Evolutionary conservation across 2,888 invertebrate species (phyloP).

Genomic region (Lepidocyrtinus sp.): DNA sequence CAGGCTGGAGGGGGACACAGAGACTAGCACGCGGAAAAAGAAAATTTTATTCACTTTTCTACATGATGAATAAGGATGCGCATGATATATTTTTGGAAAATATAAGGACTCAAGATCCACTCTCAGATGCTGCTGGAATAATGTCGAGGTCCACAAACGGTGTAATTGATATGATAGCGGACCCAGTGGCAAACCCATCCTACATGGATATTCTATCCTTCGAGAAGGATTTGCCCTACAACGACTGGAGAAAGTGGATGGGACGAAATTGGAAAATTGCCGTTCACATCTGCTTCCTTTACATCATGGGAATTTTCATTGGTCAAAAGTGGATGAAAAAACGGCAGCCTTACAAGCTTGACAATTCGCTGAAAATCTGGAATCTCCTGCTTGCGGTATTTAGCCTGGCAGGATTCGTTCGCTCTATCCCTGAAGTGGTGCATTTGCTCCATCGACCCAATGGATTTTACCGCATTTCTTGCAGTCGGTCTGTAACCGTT

Average conservation of each 20-base stretch:
- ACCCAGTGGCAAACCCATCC: slow-evolving; percentile 52
- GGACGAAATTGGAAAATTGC: slow-evolving; percentile 61
- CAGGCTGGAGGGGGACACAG: slow-evolving; percentile 18
- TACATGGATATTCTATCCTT: slow-evolving; percentile 61
- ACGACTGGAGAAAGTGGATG: slow-evolving; percentile 63
- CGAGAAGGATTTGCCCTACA: slow-evolving; percentile 58
- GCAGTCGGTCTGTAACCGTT: slow-evolving; percentile 87
- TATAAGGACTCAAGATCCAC: slow-evolving; percentile 36
- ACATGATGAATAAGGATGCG: slow-evolving; percentile 33
- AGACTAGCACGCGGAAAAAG: background rate
- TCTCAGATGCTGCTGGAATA: slow-evolving; percentile 22
- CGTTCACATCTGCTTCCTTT: slow-evolving; percentile 80
- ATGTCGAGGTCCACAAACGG: slow-evolving; percentile 8
- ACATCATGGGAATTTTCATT: slow-evolving; percentile 94
- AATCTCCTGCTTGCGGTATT: slow-evolving; percentile 93
- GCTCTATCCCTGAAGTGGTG: slow-evolving; percentile 94
- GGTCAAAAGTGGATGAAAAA: slow-evolving; percentile 95
- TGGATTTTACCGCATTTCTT: slow-evolving; percentile 95
- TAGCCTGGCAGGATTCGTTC: slow-evolving; percentile 92
- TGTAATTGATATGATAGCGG: slow-evolving; percentile 49
- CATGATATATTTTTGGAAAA: slow-evolving; percentile 49
- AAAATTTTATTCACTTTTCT: slow-evolving; percentile 20
- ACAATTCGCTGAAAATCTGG: slow-evolving; percentile 91
- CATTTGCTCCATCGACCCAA: slow-evolving; percentile 86
- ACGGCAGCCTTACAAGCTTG: slow-evolving; percentile 89